These are phyloP conservation scores for pig (Sus scrofa) DNA, from an alignment of 2,113 vertebrate species.

Conservation along the genomic window DNA sequence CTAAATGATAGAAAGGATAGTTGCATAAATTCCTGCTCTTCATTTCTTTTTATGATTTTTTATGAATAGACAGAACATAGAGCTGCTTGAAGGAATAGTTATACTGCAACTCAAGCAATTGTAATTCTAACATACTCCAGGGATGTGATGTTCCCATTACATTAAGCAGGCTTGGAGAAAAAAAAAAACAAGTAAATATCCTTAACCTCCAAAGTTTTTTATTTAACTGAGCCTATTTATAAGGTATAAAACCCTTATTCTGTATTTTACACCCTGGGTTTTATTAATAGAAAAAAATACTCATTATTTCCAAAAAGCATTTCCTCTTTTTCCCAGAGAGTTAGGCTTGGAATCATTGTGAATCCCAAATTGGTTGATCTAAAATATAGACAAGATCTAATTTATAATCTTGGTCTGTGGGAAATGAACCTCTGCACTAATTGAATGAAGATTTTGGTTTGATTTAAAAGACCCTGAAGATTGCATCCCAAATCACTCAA, in stretches of 20 bases:
- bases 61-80: background rate
- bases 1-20: background rate
- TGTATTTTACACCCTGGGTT: background rate
- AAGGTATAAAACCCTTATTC: background rate
- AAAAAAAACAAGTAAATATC: background rate
- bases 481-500: fast-evolving
- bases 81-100: background rate
- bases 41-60: background rate
- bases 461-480: background rate
- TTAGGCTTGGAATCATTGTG: background rate
- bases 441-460: background rate
- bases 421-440: background rate
- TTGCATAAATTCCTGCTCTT: background rate
- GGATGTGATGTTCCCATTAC: background rate
- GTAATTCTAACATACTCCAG: fast-evolving
- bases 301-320: background rate
- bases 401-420: background rate
- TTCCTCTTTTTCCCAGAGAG: background rate
- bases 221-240: background rate
- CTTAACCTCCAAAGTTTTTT: background rate
- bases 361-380: background rate
- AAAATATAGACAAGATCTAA: background rate
- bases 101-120: background rate
- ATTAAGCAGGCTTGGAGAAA: background rate
- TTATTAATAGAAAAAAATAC: background rate